Conservation (phyloP, 2,888 invertebrate species). For the Acanthosepion pharaonis region DNA sequence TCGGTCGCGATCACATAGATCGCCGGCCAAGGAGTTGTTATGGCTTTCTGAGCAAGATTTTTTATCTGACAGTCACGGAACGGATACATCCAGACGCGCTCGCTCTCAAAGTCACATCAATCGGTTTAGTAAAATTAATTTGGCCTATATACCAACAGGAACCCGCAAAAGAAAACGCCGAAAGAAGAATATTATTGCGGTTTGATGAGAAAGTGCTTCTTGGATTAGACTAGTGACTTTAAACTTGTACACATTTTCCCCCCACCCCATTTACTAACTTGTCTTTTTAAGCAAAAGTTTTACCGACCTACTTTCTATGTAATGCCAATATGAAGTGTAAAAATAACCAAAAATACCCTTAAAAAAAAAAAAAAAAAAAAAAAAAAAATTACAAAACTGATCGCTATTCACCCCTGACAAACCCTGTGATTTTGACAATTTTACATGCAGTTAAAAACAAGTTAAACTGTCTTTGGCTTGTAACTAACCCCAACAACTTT, state of each 20-base stretch:
- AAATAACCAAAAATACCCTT: too few relatives aligned
- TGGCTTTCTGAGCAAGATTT: slow-evolving; percentile 40
- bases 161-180: slow-evolving; percentile 42
- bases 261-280: neutral
- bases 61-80: neutral
- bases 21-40: slow-evolving; percentile 37
- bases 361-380: neutral
- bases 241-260: slow-evolving; percentile 14
- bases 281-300: too few relatives aligned
- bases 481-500: neutral
- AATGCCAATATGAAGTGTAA: neutral
- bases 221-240: neutral
- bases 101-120: neutral
- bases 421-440: neutral
- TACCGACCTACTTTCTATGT: neutral
- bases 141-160: slow-evolving; percentile 42
- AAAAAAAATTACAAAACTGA: neutral
- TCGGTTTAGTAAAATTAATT: slow-evolving; percentile 43
- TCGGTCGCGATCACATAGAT: slow-evolving; percentile 40
- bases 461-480: neutral
- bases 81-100: neutral
- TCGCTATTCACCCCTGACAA: neutral
- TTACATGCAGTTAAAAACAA: slow-evolving; percentile 5
- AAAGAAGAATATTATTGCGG: slow-evolving; percentile 46
- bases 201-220: slow-evolving; percentile 24